Percentiles rank a stretch among this genome's conserved stretches.
These are phyloP conservation scores for Nixonia krombeini DNA, from an alignment of 1,140 invertebrate genomes.

Conservation along the genomic window DNA sequence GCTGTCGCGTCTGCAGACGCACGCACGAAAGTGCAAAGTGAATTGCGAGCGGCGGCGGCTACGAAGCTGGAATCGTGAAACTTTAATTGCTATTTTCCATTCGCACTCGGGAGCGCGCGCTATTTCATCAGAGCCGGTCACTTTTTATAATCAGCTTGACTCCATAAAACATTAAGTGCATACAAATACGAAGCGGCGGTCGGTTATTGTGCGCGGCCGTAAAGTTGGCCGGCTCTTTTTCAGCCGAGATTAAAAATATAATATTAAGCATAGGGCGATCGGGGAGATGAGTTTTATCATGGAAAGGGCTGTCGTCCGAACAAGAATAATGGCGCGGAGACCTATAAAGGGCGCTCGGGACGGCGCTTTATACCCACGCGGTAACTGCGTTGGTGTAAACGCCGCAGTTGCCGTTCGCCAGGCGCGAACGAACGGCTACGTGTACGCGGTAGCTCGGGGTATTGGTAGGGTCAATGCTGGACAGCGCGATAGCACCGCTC, in stretches of 20 bases:
- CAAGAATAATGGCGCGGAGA: constrained; percentile 35
- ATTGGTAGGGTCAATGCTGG: constrained; percentile 55
- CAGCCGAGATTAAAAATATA: constrained; percentile 29
- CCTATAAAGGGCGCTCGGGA: constrained; percentile 30
- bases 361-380: constrained; percentile 34
- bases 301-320: constrained; percentile 32
- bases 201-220: constrained; percentile 6
- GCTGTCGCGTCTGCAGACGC: not conserved
- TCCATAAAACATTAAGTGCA: constrained; percentile 18
- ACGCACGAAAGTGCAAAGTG: not conserved
- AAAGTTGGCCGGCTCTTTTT: not conserved
- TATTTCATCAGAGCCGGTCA: constrained; percentile 21
- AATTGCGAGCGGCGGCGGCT: not conserved
- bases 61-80: constrained; percentile 22
- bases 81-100: constrained; percentile 34
- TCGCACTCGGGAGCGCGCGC: constrained; percentile 8
- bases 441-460: constrained; percentile 31
- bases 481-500: constrained; percentile 59
- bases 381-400: constrained; percentile 35
- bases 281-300: constrained; percentile 12
- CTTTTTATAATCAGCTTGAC: constrained; percentile 30
- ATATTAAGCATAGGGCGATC: constrained; percentile 10
- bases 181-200: constrained; percentile 7
- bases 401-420: too few species aligned
- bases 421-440: too few species aligned